Evolutionary conservation across 1,140 invertebrate genomes (phyloP).

Genomic region (Achatina immaculata): DNA sequence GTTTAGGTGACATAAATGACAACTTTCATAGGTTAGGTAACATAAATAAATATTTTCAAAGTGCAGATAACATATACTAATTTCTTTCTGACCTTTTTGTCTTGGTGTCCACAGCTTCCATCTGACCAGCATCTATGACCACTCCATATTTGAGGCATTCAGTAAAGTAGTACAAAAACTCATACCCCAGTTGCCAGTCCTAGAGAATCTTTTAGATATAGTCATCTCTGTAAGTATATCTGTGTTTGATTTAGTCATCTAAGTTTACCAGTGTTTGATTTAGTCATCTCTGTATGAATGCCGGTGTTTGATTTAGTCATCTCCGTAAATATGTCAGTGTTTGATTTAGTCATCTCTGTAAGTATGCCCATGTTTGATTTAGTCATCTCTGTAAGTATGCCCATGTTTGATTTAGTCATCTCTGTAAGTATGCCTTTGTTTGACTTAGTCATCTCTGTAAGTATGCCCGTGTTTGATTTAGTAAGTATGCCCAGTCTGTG

Average conservation of each 20-base stretch:
- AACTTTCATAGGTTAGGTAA: no score
- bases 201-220: slow-evolving; percentile 99
- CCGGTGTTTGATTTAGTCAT: neutral
- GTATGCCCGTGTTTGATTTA: no score
- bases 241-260: neutral
- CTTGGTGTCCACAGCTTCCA: slow-evolving; percentile 81
- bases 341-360: slow-evolving; percentile 99
- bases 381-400: no score
- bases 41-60: no score
- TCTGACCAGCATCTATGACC: slow-evolving; percentile 98
- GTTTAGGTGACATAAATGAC: no score
- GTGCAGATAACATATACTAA: no score
- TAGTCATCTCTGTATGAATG: slow-evolving; percentile 93
- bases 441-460: no score
- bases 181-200: slow-evolving; percentile 94
- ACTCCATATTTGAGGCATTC: slow-evolving; percentile 99
- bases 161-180: slow-evolving; percentile 99
- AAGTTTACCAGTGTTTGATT: slow-evolving; percentile 80
- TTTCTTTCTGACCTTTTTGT: no score
- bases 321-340: neutral
- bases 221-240: slow-evolving; percentile 90
- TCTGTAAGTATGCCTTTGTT: no score
- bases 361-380: no score
- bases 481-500: no score
- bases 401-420: no score